A percentile compares a stretch with the other conserved stretches of the same genome.
These are phyloP conservation scores for Raja brachyura DNA, from an alignment of 2,113 vertebrate species.

Conservation along the genomic window DNA sequence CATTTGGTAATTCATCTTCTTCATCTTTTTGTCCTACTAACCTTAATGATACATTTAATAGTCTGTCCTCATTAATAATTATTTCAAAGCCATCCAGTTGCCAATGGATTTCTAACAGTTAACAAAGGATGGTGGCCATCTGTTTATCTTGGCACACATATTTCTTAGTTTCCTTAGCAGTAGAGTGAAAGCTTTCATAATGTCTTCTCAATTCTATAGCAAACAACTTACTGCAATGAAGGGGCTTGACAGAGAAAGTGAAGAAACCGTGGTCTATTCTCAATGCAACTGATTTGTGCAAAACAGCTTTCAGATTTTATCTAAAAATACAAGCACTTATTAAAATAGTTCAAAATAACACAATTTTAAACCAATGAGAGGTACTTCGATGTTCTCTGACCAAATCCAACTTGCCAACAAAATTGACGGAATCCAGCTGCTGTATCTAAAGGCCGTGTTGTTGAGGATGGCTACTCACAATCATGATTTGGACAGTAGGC, in stretches of 20 bases:
- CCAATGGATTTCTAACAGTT: slow-evolving; percentile 62
- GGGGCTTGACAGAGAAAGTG: slow-evolving; percentile 45
- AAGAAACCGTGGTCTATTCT: background rate
- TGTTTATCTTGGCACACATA: slow-evolving; percentile 57
- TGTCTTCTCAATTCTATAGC: slow-evolving; percentile 45
- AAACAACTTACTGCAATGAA: slow-evolving; percentile 45
- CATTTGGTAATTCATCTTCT: slow-evolving; percentile 44
- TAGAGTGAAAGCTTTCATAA: slow-evolving; percentile 82
- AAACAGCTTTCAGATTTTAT: background rate
- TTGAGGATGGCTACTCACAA: background rate
- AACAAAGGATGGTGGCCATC: slow-evolving; percentile 59
- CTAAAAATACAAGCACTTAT: background rate
- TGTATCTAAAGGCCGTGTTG: background rate
- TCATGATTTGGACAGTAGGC: background rate
- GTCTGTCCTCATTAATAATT: slow-evolving; percentile 72
- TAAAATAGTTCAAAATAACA: background rate
- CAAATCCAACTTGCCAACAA: background rate
- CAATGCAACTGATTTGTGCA: background rate
- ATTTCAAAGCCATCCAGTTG: slow-evolving; percentile 64
- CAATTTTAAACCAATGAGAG: background rate
- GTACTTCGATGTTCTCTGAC: background rate
- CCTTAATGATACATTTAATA: slow-evolving; percentile 67
- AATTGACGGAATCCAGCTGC: background rate
- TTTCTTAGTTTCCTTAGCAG: slow-evolving; percentile 69
- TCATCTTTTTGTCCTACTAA: slow-evolving; percentile 52